These are phyloP conservation scores for Oceanodroma leucorhoa DNA, from an alignment of 2,797 vertebrate genomes.

Conservation along the genomic window DNA sequence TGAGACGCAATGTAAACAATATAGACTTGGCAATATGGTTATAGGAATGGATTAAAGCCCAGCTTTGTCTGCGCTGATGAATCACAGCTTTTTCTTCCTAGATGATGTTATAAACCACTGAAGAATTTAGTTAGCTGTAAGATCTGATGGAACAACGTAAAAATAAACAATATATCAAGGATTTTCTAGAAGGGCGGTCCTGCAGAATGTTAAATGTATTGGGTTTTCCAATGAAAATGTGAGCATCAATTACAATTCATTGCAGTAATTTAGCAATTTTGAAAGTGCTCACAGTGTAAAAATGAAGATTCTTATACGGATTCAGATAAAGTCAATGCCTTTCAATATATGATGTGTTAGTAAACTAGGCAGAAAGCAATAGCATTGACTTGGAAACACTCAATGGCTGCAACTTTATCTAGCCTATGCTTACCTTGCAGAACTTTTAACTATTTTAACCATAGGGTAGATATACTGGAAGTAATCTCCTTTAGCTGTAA, in stretches of 20 bases:
- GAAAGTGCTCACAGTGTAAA: neutral
- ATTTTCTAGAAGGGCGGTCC: neutral
- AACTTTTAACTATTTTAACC: neutral
- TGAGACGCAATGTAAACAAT: conserved; percentile 79
- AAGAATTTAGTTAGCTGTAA: conserved; percentile 70
- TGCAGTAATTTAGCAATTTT: neutral
- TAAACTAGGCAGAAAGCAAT: neutral
- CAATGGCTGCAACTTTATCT: neutral
- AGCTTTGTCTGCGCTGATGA: conserved; percentile 73
- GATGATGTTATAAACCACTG: conserved; percentile 64
- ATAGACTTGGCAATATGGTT: conserved; percentile 78
- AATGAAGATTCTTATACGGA: neutral
- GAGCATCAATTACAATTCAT: neutral
- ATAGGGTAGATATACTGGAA: neutral
- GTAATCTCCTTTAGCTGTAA: neutral
- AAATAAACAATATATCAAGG: conserved; percentile 4
- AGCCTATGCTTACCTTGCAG: neutral
- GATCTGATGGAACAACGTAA: conserved; percentile 26
- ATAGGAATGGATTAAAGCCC: conserved; percentile 76
- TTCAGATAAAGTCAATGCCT: neutral
- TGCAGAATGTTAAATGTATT: neutral
- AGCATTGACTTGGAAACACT: neutral
- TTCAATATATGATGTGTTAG: neutral
- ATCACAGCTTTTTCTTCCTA: conserved; percentile 71
- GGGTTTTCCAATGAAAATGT: neutral